Evolutionary conservation across 2,888 invertebrate species (phyloP), one percentile per base, ranked within the genome.

Genomic region (Thyatira batis): DNA sequence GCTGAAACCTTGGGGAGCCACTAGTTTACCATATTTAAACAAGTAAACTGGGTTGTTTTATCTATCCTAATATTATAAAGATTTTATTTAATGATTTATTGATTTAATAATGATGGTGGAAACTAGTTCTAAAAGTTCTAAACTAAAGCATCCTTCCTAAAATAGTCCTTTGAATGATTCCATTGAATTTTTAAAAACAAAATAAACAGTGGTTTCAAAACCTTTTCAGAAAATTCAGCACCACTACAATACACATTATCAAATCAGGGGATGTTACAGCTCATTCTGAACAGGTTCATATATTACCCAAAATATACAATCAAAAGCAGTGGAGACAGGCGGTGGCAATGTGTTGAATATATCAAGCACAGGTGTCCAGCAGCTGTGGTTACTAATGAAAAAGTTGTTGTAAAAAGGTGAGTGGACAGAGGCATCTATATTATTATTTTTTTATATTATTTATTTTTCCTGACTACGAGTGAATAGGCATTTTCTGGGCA

Each of bases 281-380:
- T 87, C 57, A 81, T 90, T 0, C 60, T 89, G 21, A 90, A 90
- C 58, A 73, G 90, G 2, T 90, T 74, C 54, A 62, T 91, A 23
- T 91, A 91, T 69, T 82, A 82, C 56, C 58, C 89, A 57, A 82
- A 84, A 58, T 81, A 88, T 61, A 73, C 76, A 3, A 65, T 77
- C 1, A 77, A 78, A 55, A 73, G 65, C 49, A 67, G 73, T 23
- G 69, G 72, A 1, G 77, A 79, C 45, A 53, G 67, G 9, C 52
- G 69, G 39, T 92, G 92, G 92, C 82, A 88, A 1, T 92, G 92
- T 56, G 76, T 87, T n/a, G 85, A 89, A 59, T 88, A 90, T 55
- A 68, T 57, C 23, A 60, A 57, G 4, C 57, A 25, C 23, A 79
- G 78, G 30, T 92, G 92, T 57, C 84, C 82, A 0, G 92, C 91